Evolutionary conservation across 2,888 invertebrate genomes (phyloP).

Genomic region (Tricholauxania praeusta): DNA sequence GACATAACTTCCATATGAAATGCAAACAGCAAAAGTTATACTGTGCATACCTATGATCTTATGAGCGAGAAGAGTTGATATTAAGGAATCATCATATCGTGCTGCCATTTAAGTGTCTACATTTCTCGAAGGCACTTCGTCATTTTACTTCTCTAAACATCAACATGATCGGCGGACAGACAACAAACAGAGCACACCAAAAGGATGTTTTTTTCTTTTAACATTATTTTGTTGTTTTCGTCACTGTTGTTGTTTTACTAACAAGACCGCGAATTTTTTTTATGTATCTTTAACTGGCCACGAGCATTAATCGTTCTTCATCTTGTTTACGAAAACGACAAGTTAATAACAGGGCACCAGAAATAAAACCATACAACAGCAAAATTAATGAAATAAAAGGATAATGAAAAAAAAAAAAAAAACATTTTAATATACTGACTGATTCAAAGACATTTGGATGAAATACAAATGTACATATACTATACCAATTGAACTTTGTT

Average conservation of each 20-base stretch:
- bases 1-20: too few species aligned
- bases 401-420: conserved; percentile 2
- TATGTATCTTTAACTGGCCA: conserved; percentile 55
- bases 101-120: conserved; percentile 16
- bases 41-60: too few species aligned
- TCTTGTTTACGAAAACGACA: conserved; percentile 63
- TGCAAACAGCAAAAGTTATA: too few species aligned
- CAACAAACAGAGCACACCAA: conserved; percentile 6
- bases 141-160: conserved; percentile 21
- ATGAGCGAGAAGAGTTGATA: too few species aligned
- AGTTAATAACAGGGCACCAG: conserved; percentile 61
- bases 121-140: conserved; percentile 25
- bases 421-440: background rate
- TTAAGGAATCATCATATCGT: background rate
- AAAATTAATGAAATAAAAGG: conserved; percentile 5
- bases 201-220: conserved; percentile 7
- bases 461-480: too few species aligned
- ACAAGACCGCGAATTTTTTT: conserved; percentile 44
- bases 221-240: conserved; percentile 14
- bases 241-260: conserved; percentile 18
- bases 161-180: conserved; percentile 13
- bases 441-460: too few species aligned
- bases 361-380: conserved; percentile 34
- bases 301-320: conserved; percentile 63
- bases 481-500: too few species aligned